Conservation (phyloP, 2,888 invertebrate genomes). For the Lordiphosa andalusiaca region DNA sequence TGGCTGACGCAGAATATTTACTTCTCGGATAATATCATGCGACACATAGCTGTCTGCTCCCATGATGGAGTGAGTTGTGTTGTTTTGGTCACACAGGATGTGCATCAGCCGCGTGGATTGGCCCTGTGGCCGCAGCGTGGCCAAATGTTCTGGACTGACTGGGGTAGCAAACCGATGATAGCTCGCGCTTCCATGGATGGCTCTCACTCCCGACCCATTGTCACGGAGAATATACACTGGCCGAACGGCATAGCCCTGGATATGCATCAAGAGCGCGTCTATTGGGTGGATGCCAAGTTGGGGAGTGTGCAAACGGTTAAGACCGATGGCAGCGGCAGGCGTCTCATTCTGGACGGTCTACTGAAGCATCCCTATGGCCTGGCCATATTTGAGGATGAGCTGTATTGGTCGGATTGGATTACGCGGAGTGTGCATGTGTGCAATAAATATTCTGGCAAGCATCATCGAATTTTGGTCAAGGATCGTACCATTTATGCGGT, state of each 20-base stretch:
- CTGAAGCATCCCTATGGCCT: slow-evolving; percentile 91
- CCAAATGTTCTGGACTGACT: slow-evolving; percentile 96
- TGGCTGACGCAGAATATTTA: slow-evolving; percentile 89
- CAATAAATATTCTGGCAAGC: slow-evolving; percentile 88
- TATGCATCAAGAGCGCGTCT: slow-evolving; percentile 88
- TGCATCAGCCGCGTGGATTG: slow-evolving; percentile 86
- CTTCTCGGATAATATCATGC: slow-evolving; percentile 87
- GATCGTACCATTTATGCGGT: slow-evolving; percentile 82
- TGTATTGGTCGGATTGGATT: slow-evolving; percentile 96
- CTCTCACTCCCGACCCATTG: slow-evolving; percentile 82
- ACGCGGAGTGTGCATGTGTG: slow-evolving; percentile 87
- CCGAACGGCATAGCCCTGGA: slow-evolving; percentile 94
- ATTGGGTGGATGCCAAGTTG: slow-evolving; percentile 92
- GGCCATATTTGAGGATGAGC: slow-evolving; percentile 90
- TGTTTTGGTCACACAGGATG: slow-evolving; percentile 83
- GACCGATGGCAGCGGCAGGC: slow-evolving; percentile 85
- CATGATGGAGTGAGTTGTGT: slow-evolving; percentile 85
- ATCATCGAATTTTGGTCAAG: slow-evolving; percentile 82
- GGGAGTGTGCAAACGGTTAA: slow-evolving; percentile 84
- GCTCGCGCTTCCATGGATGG: slow-evolving; percentile 94
- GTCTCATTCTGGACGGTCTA: slow-evolving; percentile 83
- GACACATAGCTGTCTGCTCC: slow-evolving; percentile 88
- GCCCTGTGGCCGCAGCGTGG: slow-evolving; percentile 86
- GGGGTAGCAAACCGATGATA: slow-evolving; percentile 88
- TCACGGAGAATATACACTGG: slow-evolving; percentile 85